Evolutionary conservation across 2,113 vertebrate genomes (phyloP), one percentile per base, ranked within the genome.

Genomic region (Chrysemys picta): DNA sequence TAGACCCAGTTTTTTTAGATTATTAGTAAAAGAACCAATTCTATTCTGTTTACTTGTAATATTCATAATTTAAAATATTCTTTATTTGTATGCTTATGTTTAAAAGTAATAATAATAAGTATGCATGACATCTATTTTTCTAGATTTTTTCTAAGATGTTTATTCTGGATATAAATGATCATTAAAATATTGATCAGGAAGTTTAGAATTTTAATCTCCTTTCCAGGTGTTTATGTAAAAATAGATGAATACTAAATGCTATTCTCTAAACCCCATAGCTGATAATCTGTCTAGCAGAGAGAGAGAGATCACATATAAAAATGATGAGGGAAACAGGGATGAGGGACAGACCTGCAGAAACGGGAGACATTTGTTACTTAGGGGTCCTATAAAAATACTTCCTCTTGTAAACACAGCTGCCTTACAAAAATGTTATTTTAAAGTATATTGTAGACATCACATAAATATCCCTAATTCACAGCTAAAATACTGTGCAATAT

Each of bases 371-470:
- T 97, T 96, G 92, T 95, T 94, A 95, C 88, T 92, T 65, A 93
- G 65, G 90, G 95, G 85, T 65, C 82, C 92, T 88, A 97, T 98
- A 98, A 97, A 98, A 98, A 97, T 90, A 95, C 95, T 98, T 98
- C 98, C 97, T 98, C 98, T 91, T 96, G 94, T 97, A 99, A 99
- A 99, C 98, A 99, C 98, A 99, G 98, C 98, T 99, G 98, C 94
- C 13, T 59, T 14, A 94, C 89, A 96, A 94, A 94, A 92, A 97
- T 96, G 86, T 94, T 94, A 87, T 90, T 87, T 96, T 95, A 85
- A 14, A 96, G 96, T 96, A 95, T n/a, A 94, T 80, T 75, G 62
- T 91, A 88, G 93, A 94, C 62, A 91, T 93, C 94, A 91, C 6
- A 79, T 91, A 96, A 97, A 94, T 4, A 85, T 93, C 24, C 22